Base-by-base conservation (phyloP, 2,888 invertebrate genomes). In the Noctua janthe region DNA sequence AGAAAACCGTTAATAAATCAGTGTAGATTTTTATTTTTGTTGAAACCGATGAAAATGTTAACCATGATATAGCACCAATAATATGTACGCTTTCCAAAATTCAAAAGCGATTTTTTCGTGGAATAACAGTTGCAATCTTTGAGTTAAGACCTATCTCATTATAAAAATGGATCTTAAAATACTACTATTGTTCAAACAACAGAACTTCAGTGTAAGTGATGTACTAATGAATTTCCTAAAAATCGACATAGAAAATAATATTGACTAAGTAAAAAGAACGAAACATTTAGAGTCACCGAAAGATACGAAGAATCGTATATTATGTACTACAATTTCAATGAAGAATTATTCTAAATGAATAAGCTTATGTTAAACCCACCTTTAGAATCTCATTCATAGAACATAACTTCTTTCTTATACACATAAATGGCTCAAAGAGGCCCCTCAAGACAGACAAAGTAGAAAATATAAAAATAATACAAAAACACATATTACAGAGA, bases 381-480 rank as follows among this genome's bases (percentile, higher is more conserved):
- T 69, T 79, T 59, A 43, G 7, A 51, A 69, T 20, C 35, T 43
- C 13, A 47, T 39, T n/a, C 2, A 20, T 13, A 74, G 1, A 39
- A 35, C 23, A 15, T 39, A 15, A 73, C 29, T 73, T 67, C 59
- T 51, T 59, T 59, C 4, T 69, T 43, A 59, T 29, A 69, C 15
- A 39, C 39, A 71, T 29, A 39, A 74, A 59, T 7, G 39, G 47
- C 54, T 66, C 59, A 43, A 67, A 74, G 23, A 29, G 49, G 8
- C 20, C 39, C 15, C 39, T n/a, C 17, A 15, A n/a, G 43, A 80
- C 67, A 51, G 43, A 29, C 29, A 49, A 67, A 49, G 49, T 29
- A 73, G 39, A 79, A 73, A 51, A 67, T 56, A 72, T 54, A 79
- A 59, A 80, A 66, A 80, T 51, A 80, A 80, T 59, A 69, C 15